Percentiles rank a stretch among this genome's conserved stretches.
Evolutionary conservation across 2,888 invertebrate genomes (phyloP).

Genomic region (Steinernema hermaphroditum): DNA sequence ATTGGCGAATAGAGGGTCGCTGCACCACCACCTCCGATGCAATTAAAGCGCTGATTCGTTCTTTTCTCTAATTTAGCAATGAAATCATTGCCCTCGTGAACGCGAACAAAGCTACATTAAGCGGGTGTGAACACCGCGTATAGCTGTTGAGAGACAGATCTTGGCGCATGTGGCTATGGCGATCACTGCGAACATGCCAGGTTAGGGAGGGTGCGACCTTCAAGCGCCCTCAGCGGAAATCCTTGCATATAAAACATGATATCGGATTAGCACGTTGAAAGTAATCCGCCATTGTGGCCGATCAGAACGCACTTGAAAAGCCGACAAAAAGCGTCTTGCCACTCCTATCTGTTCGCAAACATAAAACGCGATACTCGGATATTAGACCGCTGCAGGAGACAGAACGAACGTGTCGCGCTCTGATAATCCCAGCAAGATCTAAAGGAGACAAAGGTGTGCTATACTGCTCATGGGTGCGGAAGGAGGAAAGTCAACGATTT

Average conservation of each 20-base stretch:
- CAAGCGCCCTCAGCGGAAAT: neutral
- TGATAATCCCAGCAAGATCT: neutral
- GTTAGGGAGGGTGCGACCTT: neutral
- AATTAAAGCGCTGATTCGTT: slow-evolving; percentile 3
- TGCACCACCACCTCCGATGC: neutral
- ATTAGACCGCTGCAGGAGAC: no score
- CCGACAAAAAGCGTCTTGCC: neutral
- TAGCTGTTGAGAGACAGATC: no score
- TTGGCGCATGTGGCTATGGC: neutral
- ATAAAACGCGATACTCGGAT: neutral
- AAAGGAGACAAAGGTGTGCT: neutral
- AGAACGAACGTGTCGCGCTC: neutral
- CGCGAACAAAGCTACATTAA: no score
- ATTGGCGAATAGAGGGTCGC: slow-evolving; percentile 17
- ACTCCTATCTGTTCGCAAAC: neutral
- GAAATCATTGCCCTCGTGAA: neutral
- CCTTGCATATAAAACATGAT: neutral
- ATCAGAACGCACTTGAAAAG: neutral
- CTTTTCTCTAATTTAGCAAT: neutral
- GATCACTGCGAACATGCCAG: neutral
- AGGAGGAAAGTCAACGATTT: neutral
- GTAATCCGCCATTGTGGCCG: neutral
- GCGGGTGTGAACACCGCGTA: neutral
- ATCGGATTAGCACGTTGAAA: slow-evolving; percentile 6
- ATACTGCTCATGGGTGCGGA: neutral